Evolutionary conservation across 2,113 vertebrate genomes (phyloP), one percentile per base, ranked within the genome.

Genomic region (Craseonycteris thonglongyai): DNA sequence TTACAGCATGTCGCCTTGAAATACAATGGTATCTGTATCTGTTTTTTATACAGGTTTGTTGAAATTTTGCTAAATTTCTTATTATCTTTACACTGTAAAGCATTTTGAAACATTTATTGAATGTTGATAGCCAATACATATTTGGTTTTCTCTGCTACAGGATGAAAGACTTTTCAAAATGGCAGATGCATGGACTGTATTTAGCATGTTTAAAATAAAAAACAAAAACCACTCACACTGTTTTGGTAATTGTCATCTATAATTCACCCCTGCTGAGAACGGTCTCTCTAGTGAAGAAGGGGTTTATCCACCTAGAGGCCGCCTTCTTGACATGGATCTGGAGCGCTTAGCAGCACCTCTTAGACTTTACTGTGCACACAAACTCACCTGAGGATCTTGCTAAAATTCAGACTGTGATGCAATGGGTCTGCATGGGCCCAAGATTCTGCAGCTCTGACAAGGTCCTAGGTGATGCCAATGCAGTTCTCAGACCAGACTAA

Each of bases 51-150:
- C 98, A 98, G 98, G 98, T 99, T 99, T 99, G 98, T 98, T 97
- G 98, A 99, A 98, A 99, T 99, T 99, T 99, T 99, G 99, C 99
- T 98, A 99, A 98, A 99, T 99, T 99, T 99, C 98, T 97, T 99
- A 99, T 98, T 97, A 99, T 99, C 99, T 98, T 98, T 99, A 99
- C 97, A 98, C 98, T 99, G 98, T 99, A 98, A 99, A 99, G 98
- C 98, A 98, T 99, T 99, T 99, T 99, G 98, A 98, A 98, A 98
- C 97, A 98, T 97, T 98, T 98, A 97, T 93, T 97, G 98, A 97
- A 97, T 92, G 98, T 97, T 33, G 96, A 98, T 97, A 98, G 98
- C 95, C 98, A 97, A 98, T 98, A 98, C 96, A 97, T 98, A 98
- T 98, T 98, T 98, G 98, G 98, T 98, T 98, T 98, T 97, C 97